A percentile compares a stretch with the other conserved stretches of the same genome.
Evolutionary conservation across 1,140 invertebrate species (phyloP).

Genomic region (Drepana arcuata): DNA sequence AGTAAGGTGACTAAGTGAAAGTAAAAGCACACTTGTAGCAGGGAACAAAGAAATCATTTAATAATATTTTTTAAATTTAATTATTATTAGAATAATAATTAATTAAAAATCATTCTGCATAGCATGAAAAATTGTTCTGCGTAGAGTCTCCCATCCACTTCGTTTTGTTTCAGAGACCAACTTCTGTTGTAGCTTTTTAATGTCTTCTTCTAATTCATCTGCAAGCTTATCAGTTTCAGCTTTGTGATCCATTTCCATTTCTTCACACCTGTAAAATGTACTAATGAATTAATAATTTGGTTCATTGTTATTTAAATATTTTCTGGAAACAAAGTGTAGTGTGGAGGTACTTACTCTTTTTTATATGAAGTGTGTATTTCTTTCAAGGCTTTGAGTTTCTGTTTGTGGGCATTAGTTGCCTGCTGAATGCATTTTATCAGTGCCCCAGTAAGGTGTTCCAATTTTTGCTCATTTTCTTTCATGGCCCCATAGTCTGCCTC

Average conservation of each 20-base stretch:
- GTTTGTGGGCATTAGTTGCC: constrained; percentile 35
- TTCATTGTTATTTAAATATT: neutral
- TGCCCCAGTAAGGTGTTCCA: constrained; percentile 40
- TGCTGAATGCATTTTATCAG: constrained; percentile 53
- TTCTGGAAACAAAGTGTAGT: no score
- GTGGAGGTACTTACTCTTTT: constrained; percentile 37
- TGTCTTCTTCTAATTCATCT: constrained; percentile 32
- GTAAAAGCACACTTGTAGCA: no score
- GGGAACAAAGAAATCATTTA: no score
- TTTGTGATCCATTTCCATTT: constrained; percentile 31
- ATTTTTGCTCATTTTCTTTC: constrained; percentile 50
- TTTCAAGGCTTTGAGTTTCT: constrained; percentile 39
- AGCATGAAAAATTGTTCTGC: constrained; percentile 38
- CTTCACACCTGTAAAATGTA: constrained; percentile 37
- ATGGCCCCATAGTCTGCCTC: constrained; percentile 39
- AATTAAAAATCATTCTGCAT: constrained; percentile 47
- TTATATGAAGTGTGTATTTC: constrained; percentile 41
- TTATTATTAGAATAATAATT: no score
- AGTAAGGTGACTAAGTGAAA: no score
- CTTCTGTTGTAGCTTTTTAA: constrained; percentile 34
- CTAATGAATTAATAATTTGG: no score
- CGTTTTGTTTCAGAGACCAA: constrained; percentile 36
- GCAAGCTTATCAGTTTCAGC: constrained; percentile 26
- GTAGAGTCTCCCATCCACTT: constrained; percentile 30
- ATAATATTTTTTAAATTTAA: no score